These are phyloP conservation scores for Gallirallus australis DNA, from an alignment of 2,797 vertebrate species.

Conservation along the genomic window DNA sequence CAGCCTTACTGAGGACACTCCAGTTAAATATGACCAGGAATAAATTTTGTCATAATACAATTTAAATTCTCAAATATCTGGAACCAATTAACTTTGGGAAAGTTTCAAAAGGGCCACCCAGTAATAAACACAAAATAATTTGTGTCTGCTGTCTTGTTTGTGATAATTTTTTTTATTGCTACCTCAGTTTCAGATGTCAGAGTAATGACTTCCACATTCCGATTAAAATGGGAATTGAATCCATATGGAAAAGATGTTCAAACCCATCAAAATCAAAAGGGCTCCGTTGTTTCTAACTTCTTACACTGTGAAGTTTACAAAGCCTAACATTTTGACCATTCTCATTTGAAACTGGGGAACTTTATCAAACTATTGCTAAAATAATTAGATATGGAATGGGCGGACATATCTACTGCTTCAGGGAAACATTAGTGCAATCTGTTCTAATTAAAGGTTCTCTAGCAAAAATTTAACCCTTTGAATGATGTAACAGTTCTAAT, in stretches of 20 bases:
- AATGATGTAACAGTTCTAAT: neutral
- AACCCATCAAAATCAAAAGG: slow-evolving; percentile 55
- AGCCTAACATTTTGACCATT: neutral
- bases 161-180: slow-evolving; percentile 87
- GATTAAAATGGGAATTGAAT: slow-evolving; percentile 84
- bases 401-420: neutral
- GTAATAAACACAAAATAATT: slow-evolving; percentile 86
- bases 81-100: slow-evolving; percentile 78
- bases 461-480: slow-evolving; percentile 11
- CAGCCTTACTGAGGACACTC: slow-evolving; percentile 38
- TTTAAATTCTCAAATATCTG: slow-evolving; percentile 76
- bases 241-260: slow-evolving; percentile 79
- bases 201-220: slow-evolving; percentile 87
- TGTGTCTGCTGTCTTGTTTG: slow-evolving; percentile 85
- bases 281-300: slow-evolving; percentile 50
- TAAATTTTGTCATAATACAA: slow-evolving; percentile 72
- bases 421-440: neutral
- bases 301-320: slow-evolving; percentile 12
- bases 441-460: neutral
- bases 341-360: neutral
- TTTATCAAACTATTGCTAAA: neutral
- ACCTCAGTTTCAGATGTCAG: slow-evolving; percentile 86
- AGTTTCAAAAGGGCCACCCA: slow-evolving; percentile 84
- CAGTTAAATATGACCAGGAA: slow-evolving; percentile 68
- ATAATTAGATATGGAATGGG: neutral